phyloP scores from a whole-genome alignment of 2,797 vertebrate species.

The Numenius phaeopus region DNA sequence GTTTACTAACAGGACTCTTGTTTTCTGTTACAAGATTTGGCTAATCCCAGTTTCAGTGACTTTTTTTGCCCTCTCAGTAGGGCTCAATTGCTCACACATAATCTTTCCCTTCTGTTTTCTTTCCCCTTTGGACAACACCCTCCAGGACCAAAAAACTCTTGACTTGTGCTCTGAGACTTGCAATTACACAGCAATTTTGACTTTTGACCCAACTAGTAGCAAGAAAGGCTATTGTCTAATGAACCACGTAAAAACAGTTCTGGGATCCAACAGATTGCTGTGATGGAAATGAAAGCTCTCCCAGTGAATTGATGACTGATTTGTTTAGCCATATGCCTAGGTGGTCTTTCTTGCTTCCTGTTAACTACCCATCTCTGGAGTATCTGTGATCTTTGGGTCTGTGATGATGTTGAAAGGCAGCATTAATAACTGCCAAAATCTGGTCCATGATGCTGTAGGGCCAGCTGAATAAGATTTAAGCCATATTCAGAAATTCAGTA shows the following conservation, averaged over 20 bases:
- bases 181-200: conserved; percentile 64
- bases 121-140: conserved; percentile 16
- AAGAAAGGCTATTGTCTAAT: conserved; percentile 42
- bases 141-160: conserved; percentile 56
- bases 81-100: conserved; percentile 26
- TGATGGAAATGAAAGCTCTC: conserved; percentile 14
- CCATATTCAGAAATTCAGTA: background rate
- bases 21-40: conserved; percentile 52
- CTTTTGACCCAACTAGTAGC: conserved; percentile 42
- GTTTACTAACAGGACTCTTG: conserved; percentile 30
- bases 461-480: background rate
- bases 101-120: conserved; percentile 58
- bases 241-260: conserved; percentile 39
- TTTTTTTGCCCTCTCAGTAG: conserved; percentile 30
- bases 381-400: background rate
- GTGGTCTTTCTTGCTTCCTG: background rate
- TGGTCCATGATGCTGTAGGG: background rate
- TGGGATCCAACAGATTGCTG: conserved; percentile 23
- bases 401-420: background rate
- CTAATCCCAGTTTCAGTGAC: conserved; percentile 56
- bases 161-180: conserved; percentile 25
- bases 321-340: conserved; percentile 6
- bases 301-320: conserved; percentile 15
- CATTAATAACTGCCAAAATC: background rate
- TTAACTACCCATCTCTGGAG: background rate